phyloP scores from a whole-genome alignment of 2,113 vertebrate genomes.

The zebrafish (Danio rerio) region DNA sequence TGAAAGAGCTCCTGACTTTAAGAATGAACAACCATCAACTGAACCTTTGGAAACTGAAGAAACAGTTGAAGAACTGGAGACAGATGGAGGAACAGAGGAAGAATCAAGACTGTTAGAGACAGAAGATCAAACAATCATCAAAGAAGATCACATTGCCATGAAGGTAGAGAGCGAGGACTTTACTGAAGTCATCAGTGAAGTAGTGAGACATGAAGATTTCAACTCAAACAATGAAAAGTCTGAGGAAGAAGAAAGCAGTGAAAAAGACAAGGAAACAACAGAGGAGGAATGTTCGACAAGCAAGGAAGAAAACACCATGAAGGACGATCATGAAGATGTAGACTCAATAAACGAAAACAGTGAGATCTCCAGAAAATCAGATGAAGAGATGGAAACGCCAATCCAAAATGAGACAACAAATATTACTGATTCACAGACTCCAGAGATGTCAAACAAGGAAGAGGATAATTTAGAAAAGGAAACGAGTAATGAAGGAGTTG shows the following conservation, averaged over 20 bases:
- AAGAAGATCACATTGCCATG: not conserved
- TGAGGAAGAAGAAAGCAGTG: not conserved
- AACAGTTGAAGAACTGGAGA: not conserved
- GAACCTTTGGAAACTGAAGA: slow-evolving; percentile 21
- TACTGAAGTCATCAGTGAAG: not conserved
- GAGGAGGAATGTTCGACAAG: not conserved
- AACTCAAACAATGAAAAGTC: not conserved
- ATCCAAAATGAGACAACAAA: not conserved
- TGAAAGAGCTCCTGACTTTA: not conserved
- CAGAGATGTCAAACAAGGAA: slow-evolving; percentile 3
- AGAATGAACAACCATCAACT: not conserved
- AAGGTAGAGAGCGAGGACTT: not conserved
- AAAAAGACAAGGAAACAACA: not conserved
- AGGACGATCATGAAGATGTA: not conserved
- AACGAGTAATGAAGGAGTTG: not conserved
- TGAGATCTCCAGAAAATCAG: not conserved
- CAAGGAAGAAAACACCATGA: not conserved
- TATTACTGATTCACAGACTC: not conserved
- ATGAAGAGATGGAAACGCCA: not conserved
- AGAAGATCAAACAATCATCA: not conserved
- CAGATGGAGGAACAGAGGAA: not conserved
- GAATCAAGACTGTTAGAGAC: not conserved
- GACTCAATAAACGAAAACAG: not conserved
- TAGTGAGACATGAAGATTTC: not conserved
- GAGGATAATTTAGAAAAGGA: not conserved